Evolutionary conservation across 2,113 vertebrate species (phyloP).

Genomic region (Passer domesticus): DNA sequence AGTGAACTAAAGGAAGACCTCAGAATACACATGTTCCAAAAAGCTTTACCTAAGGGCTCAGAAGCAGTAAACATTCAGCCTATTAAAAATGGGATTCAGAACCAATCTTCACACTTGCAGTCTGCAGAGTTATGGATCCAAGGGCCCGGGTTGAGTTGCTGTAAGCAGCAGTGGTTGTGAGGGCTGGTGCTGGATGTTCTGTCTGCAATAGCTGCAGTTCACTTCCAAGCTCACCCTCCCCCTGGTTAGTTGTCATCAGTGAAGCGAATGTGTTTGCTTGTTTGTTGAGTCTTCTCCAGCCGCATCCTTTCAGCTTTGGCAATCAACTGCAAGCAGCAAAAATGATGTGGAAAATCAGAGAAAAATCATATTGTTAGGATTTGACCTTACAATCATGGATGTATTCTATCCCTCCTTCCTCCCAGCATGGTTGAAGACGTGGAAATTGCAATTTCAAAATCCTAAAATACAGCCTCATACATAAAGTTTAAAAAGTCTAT

Average conservation of each 20-base stretch:
- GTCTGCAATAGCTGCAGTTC: not conserved
- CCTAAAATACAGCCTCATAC: not conserved
- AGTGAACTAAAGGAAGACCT: constrained; percentile 32
- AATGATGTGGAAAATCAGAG: not conserved
- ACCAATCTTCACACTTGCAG: constrained; percentile 6
- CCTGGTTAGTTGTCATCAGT: constrained; percentile 78
- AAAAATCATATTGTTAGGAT: not conserved
- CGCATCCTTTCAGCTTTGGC: constrained; percentile 95
- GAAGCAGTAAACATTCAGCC: constrained; percentile 41
- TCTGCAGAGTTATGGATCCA: not conserved
- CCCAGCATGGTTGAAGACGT: not conserved
- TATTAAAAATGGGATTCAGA: not conserved
- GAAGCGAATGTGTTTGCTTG: constrained; percentile 89
- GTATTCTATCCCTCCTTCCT: not conserved
- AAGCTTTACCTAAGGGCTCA: constrained; percentile 58
- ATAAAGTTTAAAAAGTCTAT: not conserved
- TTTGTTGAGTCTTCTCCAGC: constrained; percentile 85
- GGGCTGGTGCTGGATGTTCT: not conserved
- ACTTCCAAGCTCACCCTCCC: not conserved
- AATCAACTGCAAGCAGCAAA: constrained; percentile 81
- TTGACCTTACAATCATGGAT: not conserved
- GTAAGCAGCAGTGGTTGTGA: not conserved
- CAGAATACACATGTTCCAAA: not conserved
- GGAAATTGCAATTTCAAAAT: not conserved
- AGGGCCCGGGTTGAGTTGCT: not conserved